Evolutionary conservation across 2,797 vertebrate species (phyloP), one percentile per base, ranked within the genome.

Genomic region (Tenualosa thibaudeaui): DNA sequence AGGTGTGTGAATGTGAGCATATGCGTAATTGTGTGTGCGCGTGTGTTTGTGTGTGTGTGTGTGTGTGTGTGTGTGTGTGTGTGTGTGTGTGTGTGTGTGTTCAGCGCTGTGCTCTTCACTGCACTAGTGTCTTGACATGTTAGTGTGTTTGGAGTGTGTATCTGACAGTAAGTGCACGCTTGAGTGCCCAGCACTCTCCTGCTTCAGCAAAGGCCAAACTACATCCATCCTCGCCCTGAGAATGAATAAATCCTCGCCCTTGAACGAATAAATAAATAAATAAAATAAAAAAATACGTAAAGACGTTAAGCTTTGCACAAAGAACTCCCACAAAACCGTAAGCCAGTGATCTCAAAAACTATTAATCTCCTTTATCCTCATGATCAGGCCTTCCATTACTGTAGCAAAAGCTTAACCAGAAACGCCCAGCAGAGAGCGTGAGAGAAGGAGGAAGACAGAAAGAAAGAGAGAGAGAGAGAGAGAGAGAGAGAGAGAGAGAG

Each of bases 241-340:
- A 68, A 37, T 1, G 12, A 68, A 2, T 9, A 51, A 9, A 51
- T 2, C n/a, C n/a, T n/a, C n/a, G n/a, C n/a, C n/a, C 31, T 43
- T 10, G 1, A 68, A 37, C 8, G 12, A 68, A 2, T 9, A 51
- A 9, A 51, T 2, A 19, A 40, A 40, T 3, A 37, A 40, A 4
- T 2, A 31, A 17, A 19, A 71, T 12, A 40, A 71, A 22, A 46
- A 43, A 1, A 31, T 12, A 68, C 3, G 31, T 43, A 46, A 43
- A 78, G 68, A 71, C 13, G 68, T 31, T 71, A 71, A 71, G 68
- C 71, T 78, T 46, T 78, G 71, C 71, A 22, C 71, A 78, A 78
- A 78, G 71, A 78, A 75, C 68, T 75, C 31, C 31, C 40, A 46
- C 17, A 78, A 78, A 40, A 46, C 40, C 71, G 17, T 78, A 78